Base-by-base conservation (phyloP, 2,113 vertebrate species). In the Perca schrenkii region DNA sequence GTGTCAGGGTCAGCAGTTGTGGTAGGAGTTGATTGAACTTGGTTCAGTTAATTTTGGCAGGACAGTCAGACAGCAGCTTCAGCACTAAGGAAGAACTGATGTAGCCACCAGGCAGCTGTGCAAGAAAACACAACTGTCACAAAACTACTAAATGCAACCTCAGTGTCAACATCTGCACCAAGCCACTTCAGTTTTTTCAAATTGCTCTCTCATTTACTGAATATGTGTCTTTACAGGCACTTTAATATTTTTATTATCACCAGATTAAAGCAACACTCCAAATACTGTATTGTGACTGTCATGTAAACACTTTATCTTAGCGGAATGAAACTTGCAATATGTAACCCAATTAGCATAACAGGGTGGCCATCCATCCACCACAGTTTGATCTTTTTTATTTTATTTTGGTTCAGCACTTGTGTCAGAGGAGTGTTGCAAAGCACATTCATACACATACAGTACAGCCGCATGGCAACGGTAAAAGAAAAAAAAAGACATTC, bases 81-180 rank as follows among this genome's bases (percentile, higher is more conserved):
- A 68, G 54, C 28, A 60, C 53, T 40, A 22, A 80, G 25, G 69
- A 57, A 43, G 73, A 84, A 61, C 13, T 63, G 62, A 76, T 75
- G 68, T 57, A 72, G 52, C 53, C 66, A 69, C 47, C 36, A 49
- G 53, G 63, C 46, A 43, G 62, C 40, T 57, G 49, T 61, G 25
- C 11, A 76, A 46, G 13, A 77, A 79, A 83, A 34, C 49, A 66
- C 62, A 49, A 77, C 72, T 77, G 69, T 75, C 85, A 85, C 60
- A 74, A 19, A 77, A 47, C 71, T 13, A 49, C 40, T 36, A 69
- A 54, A 74, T 60, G 22, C 17, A 64, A 74, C 28, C 22, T 65
- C 60, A 62, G 19, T 36, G 28, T 71, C 49, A 64, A 71, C 5
- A 1, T 70, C 43, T 43, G 14, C 1, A 13, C 62, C 61, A 57